Percentiles rank a stretch among this genome's conserved stretches.
These are phyloP conservation scores for Rhombomys opimus DNA, from an alignment of 2,113 vertebrate species.

Conservation along the genomic window DNA sequence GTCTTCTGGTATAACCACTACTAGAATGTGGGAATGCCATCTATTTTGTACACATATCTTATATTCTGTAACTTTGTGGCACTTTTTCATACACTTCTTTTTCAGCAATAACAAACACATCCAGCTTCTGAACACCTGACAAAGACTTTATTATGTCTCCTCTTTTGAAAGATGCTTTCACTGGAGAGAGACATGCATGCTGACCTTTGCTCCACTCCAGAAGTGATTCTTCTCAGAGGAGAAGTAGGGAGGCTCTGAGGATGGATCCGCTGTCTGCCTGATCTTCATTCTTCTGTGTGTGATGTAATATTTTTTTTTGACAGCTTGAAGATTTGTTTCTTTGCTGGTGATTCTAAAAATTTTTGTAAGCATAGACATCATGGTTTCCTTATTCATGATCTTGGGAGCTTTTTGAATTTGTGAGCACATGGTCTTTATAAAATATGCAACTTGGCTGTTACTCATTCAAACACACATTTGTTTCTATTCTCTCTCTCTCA, in stretches of 20 bases:
- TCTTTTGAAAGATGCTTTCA: background rate
- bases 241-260: background rate
- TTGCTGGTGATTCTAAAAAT: background rate
- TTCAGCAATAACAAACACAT: background rate
- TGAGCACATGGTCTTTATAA: background rate
- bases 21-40: rapidly evolving
- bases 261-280: background rate
- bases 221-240: background rate
- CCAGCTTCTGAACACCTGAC: background rate
- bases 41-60: background rate
- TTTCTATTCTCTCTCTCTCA: background rate
- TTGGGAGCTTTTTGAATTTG: background rate
- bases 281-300: background rate
- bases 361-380: background rate
- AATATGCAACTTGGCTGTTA: background rate
- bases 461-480: background rate
- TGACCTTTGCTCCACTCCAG: background rate
- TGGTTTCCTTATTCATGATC: background rate
- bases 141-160: background rate
- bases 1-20: background rate
- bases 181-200: background rate
- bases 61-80: background rate
- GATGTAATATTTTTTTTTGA: background rate
- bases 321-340: background rate
- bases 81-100: background rate